These are phyloP conservation scores for Rynchops niger DNA, from an alignment of 2,113 vertebrate genomes.

Conservation along the genomic window DNA sequence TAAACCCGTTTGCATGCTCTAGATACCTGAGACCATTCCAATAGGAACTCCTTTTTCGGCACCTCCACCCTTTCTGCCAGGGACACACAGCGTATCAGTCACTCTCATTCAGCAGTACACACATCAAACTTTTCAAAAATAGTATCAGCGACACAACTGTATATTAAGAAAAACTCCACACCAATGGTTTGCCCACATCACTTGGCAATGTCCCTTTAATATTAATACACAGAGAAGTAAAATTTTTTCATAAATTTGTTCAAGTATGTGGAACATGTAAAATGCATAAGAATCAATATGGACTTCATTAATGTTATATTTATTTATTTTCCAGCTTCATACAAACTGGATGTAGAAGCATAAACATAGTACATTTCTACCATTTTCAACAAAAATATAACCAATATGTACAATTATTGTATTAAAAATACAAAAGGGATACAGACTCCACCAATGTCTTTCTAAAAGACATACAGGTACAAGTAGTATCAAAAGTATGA, in stretches of 20 bases:
- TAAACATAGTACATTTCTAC: conserved; percentile 99
- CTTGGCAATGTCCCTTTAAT: conserved; percentile 64
- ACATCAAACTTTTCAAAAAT: neutral
- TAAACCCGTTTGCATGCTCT: neutral
- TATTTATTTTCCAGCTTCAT: conserved; percentile 98
- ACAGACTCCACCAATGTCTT: conserved; percentile 99
- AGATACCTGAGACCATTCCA: neutral
- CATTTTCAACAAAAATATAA: conserved; percentile 99
- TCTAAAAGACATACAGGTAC: conserved; percentile 99
- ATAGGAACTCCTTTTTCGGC: neutral
- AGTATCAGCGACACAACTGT: neutral
- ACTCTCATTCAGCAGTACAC: neutral
- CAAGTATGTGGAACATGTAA: conserved; percentile 63
- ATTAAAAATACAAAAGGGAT: conserved; percentile 99
- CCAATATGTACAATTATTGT: conserved; percentile 99
- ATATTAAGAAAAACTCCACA: conserved; percentile 57
- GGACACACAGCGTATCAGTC: neutral
- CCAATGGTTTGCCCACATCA: conserved; percentile 33
- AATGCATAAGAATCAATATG: conserved; percentile 65
- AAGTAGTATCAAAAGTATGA: conserved; percentile 98
- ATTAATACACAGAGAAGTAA: conserved; percentile 64
- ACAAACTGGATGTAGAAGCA: conserved; percentile 99
- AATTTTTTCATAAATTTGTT: conserved; percentile 58
- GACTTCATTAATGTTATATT: conserved; percentile 83
- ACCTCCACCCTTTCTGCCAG: neutral